Base-by-base conservation (phyloP, 2,888 invertebrate species). In the Ceriagrion tenellum region DNA sequence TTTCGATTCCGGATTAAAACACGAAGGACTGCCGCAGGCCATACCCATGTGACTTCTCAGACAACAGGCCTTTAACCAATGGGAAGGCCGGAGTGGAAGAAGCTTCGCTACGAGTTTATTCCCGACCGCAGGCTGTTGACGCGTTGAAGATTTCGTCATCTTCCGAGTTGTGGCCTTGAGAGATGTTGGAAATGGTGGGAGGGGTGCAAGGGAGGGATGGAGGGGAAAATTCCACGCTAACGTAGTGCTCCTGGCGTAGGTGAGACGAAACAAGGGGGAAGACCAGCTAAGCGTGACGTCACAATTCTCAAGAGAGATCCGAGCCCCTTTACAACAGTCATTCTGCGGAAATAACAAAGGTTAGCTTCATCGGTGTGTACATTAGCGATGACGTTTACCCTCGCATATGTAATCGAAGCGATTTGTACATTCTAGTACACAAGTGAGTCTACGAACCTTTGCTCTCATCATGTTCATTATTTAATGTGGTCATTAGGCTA, bases 1-100 rank as follows among this genome's bases (percentile, higher is more conserved):
- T 81, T 35, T 81, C 81, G 81, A 81, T 81, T 81, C 81, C 81
- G 81, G 30, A 81, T 81, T 81, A 35, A 59, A 81, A 81, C 81
- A 35, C 81, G 81, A 81, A 81, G 81, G 81, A 20, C 18, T 81
- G 12, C 81, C 81, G 81, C 35, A 81, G 35, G 81, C 30, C 16
- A 81, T 35, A 81, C 4, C 81, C 81, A 81, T 81, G 81, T 81
- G 81, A 81, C 81, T 81, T 35, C 81, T 81, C 81, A 81, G 81
- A 81, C 81, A 81, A 81, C 81, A 81, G 81, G 81, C 81, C 81
- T 81, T 81, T 81, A 81, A 81, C 81, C 81, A 81, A 81, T 81
- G 35, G 35, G 35, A 81, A 35, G 13, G 81, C 35, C 81, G 35
- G 81, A 81, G 35, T 35, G 81, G 81, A 81, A 20, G 30, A 13